These are phyloP conservation scores for Otus sunia DNA, from an alignment of 2,113 vertebrate genomes.

Conservation along the genomic window DNA sequence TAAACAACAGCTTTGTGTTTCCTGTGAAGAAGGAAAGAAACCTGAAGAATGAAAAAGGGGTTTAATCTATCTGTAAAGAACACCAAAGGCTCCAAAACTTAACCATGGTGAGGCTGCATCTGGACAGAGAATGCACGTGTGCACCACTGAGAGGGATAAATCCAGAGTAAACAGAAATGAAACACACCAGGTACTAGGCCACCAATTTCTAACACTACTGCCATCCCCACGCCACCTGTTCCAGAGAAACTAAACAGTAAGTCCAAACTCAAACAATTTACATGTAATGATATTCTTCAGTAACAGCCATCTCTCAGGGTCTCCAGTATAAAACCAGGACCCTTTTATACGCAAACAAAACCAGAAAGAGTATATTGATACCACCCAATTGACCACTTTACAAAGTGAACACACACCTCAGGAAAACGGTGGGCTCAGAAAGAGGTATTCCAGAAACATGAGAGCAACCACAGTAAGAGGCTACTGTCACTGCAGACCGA, in stretches of 20 bases:
- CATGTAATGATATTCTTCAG: not conserved
- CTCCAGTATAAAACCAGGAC: not conserved
- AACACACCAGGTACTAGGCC: not conserved
- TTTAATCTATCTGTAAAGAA: not conserved
- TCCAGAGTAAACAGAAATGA: not conserved
- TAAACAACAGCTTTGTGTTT: not conserved
- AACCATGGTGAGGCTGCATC: rapidly evolving
- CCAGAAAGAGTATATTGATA: not conserved
- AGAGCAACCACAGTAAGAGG: not conserved
- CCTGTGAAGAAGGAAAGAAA: not conserved
- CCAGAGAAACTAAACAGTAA: not conserved
- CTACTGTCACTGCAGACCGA: too few relatives aligned
- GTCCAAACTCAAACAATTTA: not conserved
- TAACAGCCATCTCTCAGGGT: not conserved
- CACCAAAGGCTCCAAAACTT: not conserved
- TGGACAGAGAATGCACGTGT: rapidly evolving
- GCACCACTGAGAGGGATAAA: not conserved
- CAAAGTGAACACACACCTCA: not conserved
- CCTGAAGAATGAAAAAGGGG: not conserved
- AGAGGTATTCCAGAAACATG: not conserved
- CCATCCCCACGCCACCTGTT: not conserved
- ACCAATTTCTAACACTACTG: not conserved
- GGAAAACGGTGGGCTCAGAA: not conserved
- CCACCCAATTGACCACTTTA: not conserved
- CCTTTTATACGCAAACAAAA: not conserved